Base-by-base conservation (phyloP, 2,888 invertebrate species). In the Melieria crassipennis region DNA sequence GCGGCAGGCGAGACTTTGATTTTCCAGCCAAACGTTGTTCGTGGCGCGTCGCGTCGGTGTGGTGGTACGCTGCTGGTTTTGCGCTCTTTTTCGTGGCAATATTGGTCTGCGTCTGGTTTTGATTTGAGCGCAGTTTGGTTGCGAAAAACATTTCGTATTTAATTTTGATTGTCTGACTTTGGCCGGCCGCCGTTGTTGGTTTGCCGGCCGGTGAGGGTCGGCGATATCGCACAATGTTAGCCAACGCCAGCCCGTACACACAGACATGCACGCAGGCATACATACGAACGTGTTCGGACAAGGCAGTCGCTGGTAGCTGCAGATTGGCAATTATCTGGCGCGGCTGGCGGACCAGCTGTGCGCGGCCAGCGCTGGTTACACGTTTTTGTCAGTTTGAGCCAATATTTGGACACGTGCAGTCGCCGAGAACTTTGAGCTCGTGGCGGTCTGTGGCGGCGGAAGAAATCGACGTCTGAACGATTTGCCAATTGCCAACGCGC, bases 131-230 rank as follows among this genome's bases (percentile, higher is more conserved):
- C 70, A n/a, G 50, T 30, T 30, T 58, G 5, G 5, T 30, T 52
- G 30, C 63, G 48, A 56, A 62, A 30, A 30, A 30, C 30, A 30
- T 30, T 56, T 74, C 42, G 65, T 50, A 60, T 70, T 65, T 70
- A 61, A 69, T 75, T 78, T 76, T 80, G 82, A 81, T 82, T 82
- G 82, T 81, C 78, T 82, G 78, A 79, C 77, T 80, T 82, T 77
- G 48, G 42, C 50, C 46, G 42, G 43, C 43, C n/a, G 43, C 10
- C 5, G 10, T n/a, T n/a, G n/a, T 30, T 3, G 43, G 48, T 30
- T 30, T 30, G 30, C 3, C 30, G 30, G 30, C 30, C 30, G 47
- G 45, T 47, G n/a, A 10, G 43, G 50, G 69, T 68, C 63, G 69
- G 48, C 62, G 69, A 55, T 75, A 66, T 67, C 61, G 60, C 65